A percentile compares a stretch with the other conserved stretches of the same genome.
These are phyloP conservation scores for Carlito syrichta DNA, from an alignment of 2,113 vertebrate species.

Conservation along the genomic window DNA sequence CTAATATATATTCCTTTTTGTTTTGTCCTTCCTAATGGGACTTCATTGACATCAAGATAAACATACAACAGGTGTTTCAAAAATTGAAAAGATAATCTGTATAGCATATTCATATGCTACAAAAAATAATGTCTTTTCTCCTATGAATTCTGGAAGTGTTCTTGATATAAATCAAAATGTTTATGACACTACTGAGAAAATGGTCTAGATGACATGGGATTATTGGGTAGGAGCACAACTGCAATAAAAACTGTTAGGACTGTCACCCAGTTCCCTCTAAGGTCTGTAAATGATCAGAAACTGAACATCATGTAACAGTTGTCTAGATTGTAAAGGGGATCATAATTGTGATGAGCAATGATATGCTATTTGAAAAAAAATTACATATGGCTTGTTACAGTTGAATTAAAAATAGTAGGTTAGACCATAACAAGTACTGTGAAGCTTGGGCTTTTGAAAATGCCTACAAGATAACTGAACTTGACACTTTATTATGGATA, in stretches of 20 bases:
- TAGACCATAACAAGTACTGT: slow-evolving; percentile 48
- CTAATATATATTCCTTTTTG: neutral
- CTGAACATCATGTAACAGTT: slow-evolving; percentile 79
- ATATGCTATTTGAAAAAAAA: slow-evolving; percentile 62
- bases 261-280: slow-evolving; percentile 76
- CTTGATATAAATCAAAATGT: slow-evolving; percentile 72
- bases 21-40: slow-evolving; percentile 10
- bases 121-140: slow-evolving; percentile 65
- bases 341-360: slow-evolving; percentile 58
- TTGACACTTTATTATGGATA: neutral
- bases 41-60: slow-evolving; percentile 61
- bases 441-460: slow-evolving; percentile 32
- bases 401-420: slow-evolving; percentile 59
- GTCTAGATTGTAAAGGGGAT: slow-evolving; percentile 72
- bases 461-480: neutral
- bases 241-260: slow-evolving; percentile 83
- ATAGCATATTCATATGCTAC: slow-evolving; percentile 18
- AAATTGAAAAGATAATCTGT: slow-evolving; percentile 69
- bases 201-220: slow-evolving; percentile 80
- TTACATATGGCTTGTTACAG: slow-evolving; percentile 5
- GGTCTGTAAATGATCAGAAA: slow-evolving; percentile 81
- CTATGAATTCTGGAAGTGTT: slow-evolving; percentile 72
- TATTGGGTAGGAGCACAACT: slow-evolving; percentile 81
- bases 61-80: slow-evolving; percentile 68
- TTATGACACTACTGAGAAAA: slow-evolving; percentile 76